Percentiles rank a stretch among this genome's conserved stretches.
Conservation (phyloP, 2,113 vertebrate genomes). For the Petrocephalus microphthalmus region DNA sequence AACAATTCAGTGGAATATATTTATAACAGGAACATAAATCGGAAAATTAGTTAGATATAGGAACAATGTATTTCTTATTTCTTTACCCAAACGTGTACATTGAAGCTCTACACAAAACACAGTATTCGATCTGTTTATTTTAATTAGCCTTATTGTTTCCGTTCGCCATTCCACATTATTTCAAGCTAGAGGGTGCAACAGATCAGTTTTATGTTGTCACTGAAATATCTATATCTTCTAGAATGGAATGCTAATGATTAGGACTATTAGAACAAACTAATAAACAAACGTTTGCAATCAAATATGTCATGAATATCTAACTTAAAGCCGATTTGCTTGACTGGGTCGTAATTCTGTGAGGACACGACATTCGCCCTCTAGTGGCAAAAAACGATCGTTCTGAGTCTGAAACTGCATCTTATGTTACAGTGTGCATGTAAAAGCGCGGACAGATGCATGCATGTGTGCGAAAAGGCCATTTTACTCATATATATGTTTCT, state of each 20-base stretch:
- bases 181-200: not conserved
- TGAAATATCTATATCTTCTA: not conserved
- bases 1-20: not conserved
- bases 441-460: not conserved
- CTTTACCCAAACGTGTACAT: not conserved
- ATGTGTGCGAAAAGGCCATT: not conserved
- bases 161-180: not conserved
- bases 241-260: not conserved
- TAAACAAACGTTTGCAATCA: not conserved
- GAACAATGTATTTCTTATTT: not conserved
- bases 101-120: not conserved
- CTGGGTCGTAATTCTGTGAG: not conserved
- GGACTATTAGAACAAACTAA: not conserved
- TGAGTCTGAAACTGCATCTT: not conserved
- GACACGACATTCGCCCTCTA: not conserved
- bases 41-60: not conserved
- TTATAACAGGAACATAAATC: not conserved
- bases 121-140: not conserved
- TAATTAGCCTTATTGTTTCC: not conserved
- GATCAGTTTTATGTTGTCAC: not conserved
- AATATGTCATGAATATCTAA: not conserved
- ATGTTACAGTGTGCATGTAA: not conserved
- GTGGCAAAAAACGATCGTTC: not conserved
- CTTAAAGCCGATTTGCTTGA: not conserved
- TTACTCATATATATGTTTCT: not conserved